Evolutionary conservation across 2,888 invertebrate species (phyloP).

Genomic region (Drosophila atroscutellata): DNA sequence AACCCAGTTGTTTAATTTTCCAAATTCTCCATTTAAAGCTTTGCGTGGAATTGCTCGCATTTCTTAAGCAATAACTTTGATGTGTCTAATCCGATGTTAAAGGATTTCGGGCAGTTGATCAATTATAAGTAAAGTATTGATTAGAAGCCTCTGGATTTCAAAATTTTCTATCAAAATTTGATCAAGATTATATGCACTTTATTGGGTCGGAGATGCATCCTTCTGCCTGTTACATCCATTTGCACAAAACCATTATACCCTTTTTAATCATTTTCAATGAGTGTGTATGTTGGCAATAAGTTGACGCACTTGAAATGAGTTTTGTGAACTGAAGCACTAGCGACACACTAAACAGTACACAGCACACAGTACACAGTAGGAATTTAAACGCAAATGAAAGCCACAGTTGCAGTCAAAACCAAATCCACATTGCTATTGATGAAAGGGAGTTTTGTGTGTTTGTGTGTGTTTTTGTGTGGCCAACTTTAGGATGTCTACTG

Average conservation of each 20-base stretch:
- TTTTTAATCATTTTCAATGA: not conserved
- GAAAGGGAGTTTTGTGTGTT: not conserved
- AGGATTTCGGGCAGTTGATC: not conserved
- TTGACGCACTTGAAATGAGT: not conserved
- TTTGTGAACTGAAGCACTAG: not conserved
- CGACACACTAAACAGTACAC: not conserved
- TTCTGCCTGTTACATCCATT: not conserved
- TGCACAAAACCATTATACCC: not conserved
- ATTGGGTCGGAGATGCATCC: not conserved
- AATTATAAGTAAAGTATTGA: not conserved
- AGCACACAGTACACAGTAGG: not conserved
- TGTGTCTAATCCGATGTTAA: not conserved
- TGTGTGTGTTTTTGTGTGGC: not conserved
- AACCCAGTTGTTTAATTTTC: not conserved
- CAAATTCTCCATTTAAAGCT: not conserved
- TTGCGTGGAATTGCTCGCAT: not conserved
- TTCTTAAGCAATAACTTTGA: not conserved
- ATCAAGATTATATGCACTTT: not conserved
- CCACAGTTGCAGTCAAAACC: not conserved
- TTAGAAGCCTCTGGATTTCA: too few species aligned
- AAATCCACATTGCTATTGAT: not conserved
- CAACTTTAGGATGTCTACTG: slow-evolving; percentile 4
- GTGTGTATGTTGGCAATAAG: too few species aligned
- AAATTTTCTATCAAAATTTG: not conserved
- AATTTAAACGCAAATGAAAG: not conserved